Base-by-base conservation (phyloP, 1,140 invertebrate genomes). In the Diachasmimorpha longicaudata region DNA sequence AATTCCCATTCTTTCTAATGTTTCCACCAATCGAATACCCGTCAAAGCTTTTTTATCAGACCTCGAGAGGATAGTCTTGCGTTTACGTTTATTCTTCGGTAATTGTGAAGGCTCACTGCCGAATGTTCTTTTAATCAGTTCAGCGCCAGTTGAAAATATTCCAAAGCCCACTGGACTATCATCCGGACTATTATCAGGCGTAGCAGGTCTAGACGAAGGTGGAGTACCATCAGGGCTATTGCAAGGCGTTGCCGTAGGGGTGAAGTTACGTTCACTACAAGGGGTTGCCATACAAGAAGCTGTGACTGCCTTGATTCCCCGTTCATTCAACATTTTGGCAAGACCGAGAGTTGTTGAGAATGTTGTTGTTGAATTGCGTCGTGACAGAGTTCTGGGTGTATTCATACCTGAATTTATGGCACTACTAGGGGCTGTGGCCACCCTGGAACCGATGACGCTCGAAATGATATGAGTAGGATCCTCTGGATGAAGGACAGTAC, bases 401-500 rank as follows among this genome's bases (percentile, higher is more conserved):
- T 85, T 91, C 79, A 92, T 91, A 77, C 91, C 91, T 36, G 91
- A 92, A 66, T 89, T 89, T 21, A 90, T 82, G 9, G 89, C 87
- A 78, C 91, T 91, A 83, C 88, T 91, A 70, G 90, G 88, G 44
- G 90, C 90, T 71, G 90, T 91, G 76, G 89, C 90, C 55, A 90
- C 90, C 25, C 90, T 87, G 81, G 90, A 91, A 68, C 90, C 90
- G 25, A 89, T 87, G 44, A 90, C 86, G 79, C 92, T 93, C 48
- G 90, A 85, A 9, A 90, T 92, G 42, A 93, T 89, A 80, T 90
- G 91, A 36, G 94, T 95, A 81, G 94, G 93, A 79, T 93, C 91
- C 83, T 96, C 95, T 1, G 96, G 96, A 90, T 97, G 96, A 85
- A 96, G 91, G 8, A 98, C 95, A 66, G 93, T 96, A 80, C 96